Base-by-base conservation (phyloP, 2,113 vertebrate genomes). In the Caranx melampygus region DNA sequence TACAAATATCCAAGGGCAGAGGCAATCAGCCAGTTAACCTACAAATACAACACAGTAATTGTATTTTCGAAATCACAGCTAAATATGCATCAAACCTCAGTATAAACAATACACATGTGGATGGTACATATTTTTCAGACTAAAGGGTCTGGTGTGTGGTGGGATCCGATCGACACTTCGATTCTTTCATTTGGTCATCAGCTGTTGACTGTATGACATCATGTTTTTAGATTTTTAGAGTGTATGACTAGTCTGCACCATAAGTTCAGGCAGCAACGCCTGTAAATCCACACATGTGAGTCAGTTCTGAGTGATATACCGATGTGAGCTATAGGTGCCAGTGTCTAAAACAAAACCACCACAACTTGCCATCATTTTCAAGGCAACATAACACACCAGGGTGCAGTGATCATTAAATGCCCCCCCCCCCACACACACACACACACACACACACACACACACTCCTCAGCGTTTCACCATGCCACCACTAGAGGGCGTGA, bases 401-500 rank as follows among this genome's bases (percentile, higher is more conserved):
- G 51, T 20, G 20, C 51, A 58, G 10, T 58, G 21, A 33, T 1
- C 9, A 54, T 49, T 44, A 31, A 58, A 31, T 34, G 14, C 7
- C 58, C 33, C 14, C 3, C n/a, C 37, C 7, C 58, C 6, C 52
- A 1, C 21, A 26, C 26, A 26, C 26, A 26, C 26, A 26, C 26
- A 26, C 1, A 26, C 26, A 26, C 26, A 26, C 26, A 26, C 26
- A 26, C 26, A 26, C 26, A 26, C 26, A 26, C 26, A 1, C 26
- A 26, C 45, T 18, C 12, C 20, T 61, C 2, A 2, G 4, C 15
- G 68, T 61, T 75, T 26, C 13, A 57, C 7, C 14, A n/a, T 57
- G n/a, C n/a, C 14, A 81, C 87, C 90, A 72, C 86, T 75, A 87
- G 88, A 79, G 90, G 88, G 84, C 84, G 47, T 31, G 6, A 65